phyloP scores from a whole-genome alignment of 2,113 vertebrate genomes.

The Clarias macrocephalus region DNA sequence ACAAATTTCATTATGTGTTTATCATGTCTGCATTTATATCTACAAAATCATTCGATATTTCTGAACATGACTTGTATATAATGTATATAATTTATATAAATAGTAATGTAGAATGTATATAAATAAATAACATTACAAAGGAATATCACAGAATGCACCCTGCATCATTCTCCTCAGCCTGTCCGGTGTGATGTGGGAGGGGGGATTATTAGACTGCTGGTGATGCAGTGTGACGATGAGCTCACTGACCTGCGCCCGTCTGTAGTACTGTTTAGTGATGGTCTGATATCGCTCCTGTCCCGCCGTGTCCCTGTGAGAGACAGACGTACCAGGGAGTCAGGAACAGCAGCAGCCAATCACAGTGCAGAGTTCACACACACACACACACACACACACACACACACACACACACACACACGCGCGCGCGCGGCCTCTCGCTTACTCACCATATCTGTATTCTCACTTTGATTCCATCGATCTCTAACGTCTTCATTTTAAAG shows the following conservation, averaged over 20 bases:
- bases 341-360: background rate
- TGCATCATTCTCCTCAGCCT: background rate
- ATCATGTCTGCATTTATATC: no score
- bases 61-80: no score
- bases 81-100: no score
- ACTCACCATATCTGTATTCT: constrained; percentile 81
- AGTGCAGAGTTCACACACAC: background rate
- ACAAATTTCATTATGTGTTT: no score
- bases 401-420: background rate
- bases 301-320: constrained; percentile 87
- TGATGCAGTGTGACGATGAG: background rate
- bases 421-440: background rate
- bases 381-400: no score
- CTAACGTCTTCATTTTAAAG: constrained; percentile 82
- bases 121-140: no score
- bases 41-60: no score
- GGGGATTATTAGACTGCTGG: background rate
- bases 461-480: constrained; percentile 80
- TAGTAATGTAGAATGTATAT: no score
- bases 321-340: constrained; percentile 48
- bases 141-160: background rate
- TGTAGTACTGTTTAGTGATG: constrained; percentile 98
- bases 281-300: constrained; percentile 98
- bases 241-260: constrained; percentile 90
- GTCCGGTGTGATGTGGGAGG: background rate